phyloP scores from a whole-genome alignment of 1,140 invertebrate species.

The Megathymus violae region DNA sequence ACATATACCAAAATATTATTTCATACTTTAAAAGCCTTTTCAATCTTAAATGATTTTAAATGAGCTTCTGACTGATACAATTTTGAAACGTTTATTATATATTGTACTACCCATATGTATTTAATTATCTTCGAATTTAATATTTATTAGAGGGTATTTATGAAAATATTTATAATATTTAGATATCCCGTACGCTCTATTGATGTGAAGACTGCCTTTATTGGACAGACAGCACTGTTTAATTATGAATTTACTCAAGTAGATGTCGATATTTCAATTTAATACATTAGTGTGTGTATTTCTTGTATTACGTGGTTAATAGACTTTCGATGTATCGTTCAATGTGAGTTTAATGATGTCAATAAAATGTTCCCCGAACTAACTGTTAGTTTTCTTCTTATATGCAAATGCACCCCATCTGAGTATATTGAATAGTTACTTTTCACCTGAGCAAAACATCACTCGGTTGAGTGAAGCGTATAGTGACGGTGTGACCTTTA shows the following conservation, averaged over 20 bases:
- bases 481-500: too few relatives aligned
- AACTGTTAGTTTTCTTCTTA: not conserved
- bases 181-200: slow-evolving; percentile 35
- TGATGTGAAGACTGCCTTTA: slow-evolving; percentile 48
- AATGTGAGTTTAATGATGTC: too few relatives aligned
- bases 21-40: not conserved
- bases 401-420: too few relatives aligned
- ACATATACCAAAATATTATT: too few relatives aligned
- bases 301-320: slow-evolving; percentile 39
- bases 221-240: slow-evolving; percentile 7
- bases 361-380: too few relatives aligned
- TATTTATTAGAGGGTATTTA: slow-evolving; percentile 31
- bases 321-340: slow-evolving; percentile 1
- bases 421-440: too few relatives aligned
- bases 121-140: slow-evolving; percentile 42
- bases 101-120: too few relatives aligned
- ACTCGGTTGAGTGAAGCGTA: too few relatives aligned
- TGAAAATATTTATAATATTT: slow-evolving; percentile 24
- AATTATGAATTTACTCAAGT: too few relatives aligned
- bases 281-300: not conserved
- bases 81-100: slow-evolving; percentile 27
- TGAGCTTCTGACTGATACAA: slow-evolving; percentile 14
- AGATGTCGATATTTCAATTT: too few relatives aligned
- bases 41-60: not conserved
- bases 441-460: too few relatives aligned